A percentile compares a stretch with the other conserved stretches of the same genome.
Evolutionary conservation across 1,140 invertebrate species (phyloP).

Genomic region (Drosophila sturtevanti): DNA sequence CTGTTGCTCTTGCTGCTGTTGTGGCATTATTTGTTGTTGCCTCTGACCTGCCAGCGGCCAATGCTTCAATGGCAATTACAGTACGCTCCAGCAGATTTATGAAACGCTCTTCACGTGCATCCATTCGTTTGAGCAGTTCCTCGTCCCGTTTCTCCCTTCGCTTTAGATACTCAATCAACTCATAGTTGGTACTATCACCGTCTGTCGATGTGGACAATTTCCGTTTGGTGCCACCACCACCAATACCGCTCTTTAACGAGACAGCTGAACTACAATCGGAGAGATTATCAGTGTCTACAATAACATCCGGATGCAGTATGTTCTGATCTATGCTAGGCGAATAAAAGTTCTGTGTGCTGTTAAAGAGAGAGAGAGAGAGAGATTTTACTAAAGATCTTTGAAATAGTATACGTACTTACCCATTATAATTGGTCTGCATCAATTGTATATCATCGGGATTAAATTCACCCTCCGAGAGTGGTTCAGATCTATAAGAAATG

Average conservation of each 20-base stretch:
- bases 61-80: constrained; percentile 71
- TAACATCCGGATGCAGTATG: constrained; percentile 78
- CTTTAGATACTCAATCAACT: constrained; percentile 80
- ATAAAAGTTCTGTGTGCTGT: constrained; percentile 75
- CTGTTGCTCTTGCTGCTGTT: background rate
- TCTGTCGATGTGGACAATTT: constrained; percentile 78
- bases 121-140: constrained; percentile 76
- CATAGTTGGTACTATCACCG: constrained; percentile 81
- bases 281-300: constrained; percentile 78
- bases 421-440: constrained; percentile 81
- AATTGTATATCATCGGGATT: constrained; percentile 80
- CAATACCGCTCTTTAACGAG: constrained; percentile 57
- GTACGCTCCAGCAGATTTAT: constrained; percentile 75
- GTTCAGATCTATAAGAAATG: constrained; percentile 64
- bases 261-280: constrained; percentile 75
- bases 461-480: constrained; percentile 77
- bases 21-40: background rate
- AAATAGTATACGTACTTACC: constrained; percentile 45
- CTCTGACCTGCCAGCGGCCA: constrained; percentile 40
- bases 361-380: background rate
- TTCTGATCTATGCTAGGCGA: constrained; percentile 74
- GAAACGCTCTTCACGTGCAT: constrained; percentile 75
- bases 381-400: background rate
- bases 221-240: constrained; percentile 40
- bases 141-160: constrained; percentile 77